Evolutionary conservation across 2,888 invertebrate genomes (phyloP).

Genomic region (Ptychoptera albimana): DNA sequence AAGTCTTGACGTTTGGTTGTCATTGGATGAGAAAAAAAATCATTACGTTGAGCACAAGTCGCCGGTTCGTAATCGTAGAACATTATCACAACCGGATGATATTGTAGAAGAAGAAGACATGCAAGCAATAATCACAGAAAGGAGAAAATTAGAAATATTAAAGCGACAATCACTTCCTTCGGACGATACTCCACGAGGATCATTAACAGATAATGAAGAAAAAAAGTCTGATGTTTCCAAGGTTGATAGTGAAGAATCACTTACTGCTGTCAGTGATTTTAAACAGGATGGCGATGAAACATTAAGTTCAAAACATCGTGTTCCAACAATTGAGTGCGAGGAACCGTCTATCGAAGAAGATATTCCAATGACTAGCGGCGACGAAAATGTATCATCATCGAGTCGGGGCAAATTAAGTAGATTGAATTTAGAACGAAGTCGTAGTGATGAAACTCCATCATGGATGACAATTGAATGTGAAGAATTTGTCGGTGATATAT

Average conservation of each 20-base stretch:
- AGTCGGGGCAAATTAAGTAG: conserved; percentile 25
- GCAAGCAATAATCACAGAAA: conserved; percentile 43
- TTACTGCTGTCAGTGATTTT: conserved; percentile 47
- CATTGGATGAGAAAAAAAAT: conserved; percentile 23
- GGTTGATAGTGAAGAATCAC: conserved; percentile 45
- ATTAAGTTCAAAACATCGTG: conserved; percentile 20
- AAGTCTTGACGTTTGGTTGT: conserved; percentile 31
- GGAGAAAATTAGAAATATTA: conserved; percentile 42
- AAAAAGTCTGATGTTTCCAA: conserved; percentile 31
- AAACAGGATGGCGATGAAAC: conserved; percentile 33
- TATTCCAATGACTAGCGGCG: conserved; percentile 19
- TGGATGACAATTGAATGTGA: conserved; percentile 53
- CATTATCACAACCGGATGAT: conserved; percentile 13
- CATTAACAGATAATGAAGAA: conserved; percentile 8
- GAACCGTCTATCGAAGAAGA: conserved; percentile 28
- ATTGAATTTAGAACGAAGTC: conserved; percentile 33
- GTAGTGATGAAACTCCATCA: conserved; percentile 51
- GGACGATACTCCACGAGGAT: conserved; percentile 23
- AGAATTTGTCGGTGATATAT: conserved; percentile 45
- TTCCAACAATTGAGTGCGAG: conserved; percentile 31
- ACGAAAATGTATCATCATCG: conserved; percentile 20
- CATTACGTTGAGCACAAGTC: conserved; percentile 15
- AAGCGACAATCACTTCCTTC: conserved; percentile 37
- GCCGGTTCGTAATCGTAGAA: conserved; percentile 6
- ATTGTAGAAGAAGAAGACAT: conserved; percentile 35